A percentile compares a stretch with the other conserved stretches of the same genome.
These are phyloP conservation scores for Dicaeum eximium DNA, from an alignment of 2,113 vertebrate species.

Conservation along the genomic window DNA sequence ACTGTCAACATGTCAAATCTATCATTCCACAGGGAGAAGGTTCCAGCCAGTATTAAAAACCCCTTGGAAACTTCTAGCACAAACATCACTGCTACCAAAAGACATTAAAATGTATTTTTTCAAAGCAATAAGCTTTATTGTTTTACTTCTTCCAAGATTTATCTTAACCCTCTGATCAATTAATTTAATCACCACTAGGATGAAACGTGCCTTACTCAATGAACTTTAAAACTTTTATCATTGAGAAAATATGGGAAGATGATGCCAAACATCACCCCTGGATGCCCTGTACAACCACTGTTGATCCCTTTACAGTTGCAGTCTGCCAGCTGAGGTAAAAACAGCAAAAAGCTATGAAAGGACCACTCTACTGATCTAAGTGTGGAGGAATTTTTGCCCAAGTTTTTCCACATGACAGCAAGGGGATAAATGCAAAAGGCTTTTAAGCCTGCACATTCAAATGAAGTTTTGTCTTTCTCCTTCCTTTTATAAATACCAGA, in stretches of 20 bases:
- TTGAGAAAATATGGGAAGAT: not conserved
- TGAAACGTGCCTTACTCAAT: not conserved
- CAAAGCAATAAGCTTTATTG: not conserved
- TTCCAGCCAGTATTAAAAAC: not conserved
- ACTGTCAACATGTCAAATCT: not conserved
- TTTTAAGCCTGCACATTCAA: not conserved
- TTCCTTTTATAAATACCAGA: not conserved
- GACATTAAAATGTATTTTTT: not conserved
- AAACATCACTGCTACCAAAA: not conserved
- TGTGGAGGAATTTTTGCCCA: not conserved
- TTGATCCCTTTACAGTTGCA: not conserved
- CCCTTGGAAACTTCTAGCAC: not conserved
- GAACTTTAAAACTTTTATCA: not conserved
- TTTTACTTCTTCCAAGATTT: not conserved
- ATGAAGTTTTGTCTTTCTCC: not conserved
- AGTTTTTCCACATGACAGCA: not conserved
- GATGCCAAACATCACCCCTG: not conserved
- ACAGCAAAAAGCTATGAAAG: not conserved
- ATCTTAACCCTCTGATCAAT: not conserved
- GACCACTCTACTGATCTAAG: not conserved
- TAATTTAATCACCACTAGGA: not conserved
- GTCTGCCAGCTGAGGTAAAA: not conserved
- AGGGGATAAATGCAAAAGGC: not conserved
- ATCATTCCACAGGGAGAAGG: not conserved
- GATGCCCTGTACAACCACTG: not conserved